phyloP scores from a whole-genome alignment of 2,113 vertebrate species.

The Labeo rohita region DNA sequence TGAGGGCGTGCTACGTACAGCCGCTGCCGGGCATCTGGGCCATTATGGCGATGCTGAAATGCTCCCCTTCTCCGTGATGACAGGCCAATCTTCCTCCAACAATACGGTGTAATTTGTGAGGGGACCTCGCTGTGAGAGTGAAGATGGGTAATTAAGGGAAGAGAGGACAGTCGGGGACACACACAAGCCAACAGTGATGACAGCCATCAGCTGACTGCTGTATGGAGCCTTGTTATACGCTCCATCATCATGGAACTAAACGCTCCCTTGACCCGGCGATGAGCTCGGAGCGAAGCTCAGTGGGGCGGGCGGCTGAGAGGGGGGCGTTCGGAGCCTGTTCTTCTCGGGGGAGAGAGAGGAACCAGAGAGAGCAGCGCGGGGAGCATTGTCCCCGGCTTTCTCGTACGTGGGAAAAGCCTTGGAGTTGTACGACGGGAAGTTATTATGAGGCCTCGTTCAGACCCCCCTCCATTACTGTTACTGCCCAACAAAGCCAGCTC shows the following conservation, averaged over 20 bases:
- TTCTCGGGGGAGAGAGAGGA: slow-evolving; percentile 29
- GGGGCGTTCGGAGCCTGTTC: slow-evolving; percentile 10
- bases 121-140: slow-evolving; percentile 72
- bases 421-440: slow-evolving; percentile 42
- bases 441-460: slow-evolving; percentile 49
- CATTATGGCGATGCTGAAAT: slow-evolving; percentile 61
- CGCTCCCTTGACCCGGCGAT: slow-evolving; percentile 44
- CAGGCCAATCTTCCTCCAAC: slow-evolving; percentile 61
- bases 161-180: slow-evolving; percentile 56
- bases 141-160: slow-evolving; percentile 68
- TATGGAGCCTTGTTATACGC: slow-evolving; percentile 59
- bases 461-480: slow-evolving; percentile 49
- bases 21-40: slow-evolving; percentile 54
- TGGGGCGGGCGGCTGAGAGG: slow-evolving; percentile 14
- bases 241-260: slow-evolving; percentile 59
- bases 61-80: slow-evolving; percentile 61
- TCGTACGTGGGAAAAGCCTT: slow-evolving; percentile 58
- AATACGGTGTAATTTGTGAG: slow-evolving; percentile 66
- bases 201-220: slow-evolving; percentile 60
- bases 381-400: slow-evolving; percentile 47
- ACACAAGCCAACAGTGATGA: slow-evolving; percentile 59
- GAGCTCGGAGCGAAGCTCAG: slow-evolving; percentile 37
- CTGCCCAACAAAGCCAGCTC: slow-evolving; percentile 55
- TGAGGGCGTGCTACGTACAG: slow-evolving; percentile 51
- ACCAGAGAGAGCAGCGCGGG: slow-evolving; percentile 34